These are phyloP conservation scores for Cancer borealis DNA, from an alignment of 2,888 invertebrate genomes.

Conservation along the genomic window DNA sequence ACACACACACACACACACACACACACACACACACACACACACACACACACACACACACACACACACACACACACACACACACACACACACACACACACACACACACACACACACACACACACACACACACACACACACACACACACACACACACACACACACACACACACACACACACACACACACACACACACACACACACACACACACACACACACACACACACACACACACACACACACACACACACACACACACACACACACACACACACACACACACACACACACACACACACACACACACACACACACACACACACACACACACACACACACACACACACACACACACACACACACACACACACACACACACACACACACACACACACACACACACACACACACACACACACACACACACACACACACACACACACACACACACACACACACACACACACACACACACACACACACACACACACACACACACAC, in stretches of 20 bases:
- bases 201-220: slow-evolving; percentile 11
- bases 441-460: slow-evolving; percentile 27
- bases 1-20: slow-evolving; percentile 35
- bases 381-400: slow-evolving; percentile 33
- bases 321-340: slow-evolving; percentile 30
- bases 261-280: slow-evolving; percentile 31
- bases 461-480: slow-evolving; percentile 30
- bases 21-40: slow-evolving; percentile 35
- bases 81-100: slow-evolving; percentile 35
- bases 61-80: slow-evolving; percentile 35
- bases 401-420: slow-evolving; percentile 17
- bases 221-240: slow-evolving; percentile 33
- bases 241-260: slow-evolving; percentile 29
- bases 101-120: slow-evolving; percentile 35
- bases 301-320: slow-evolving; percentile 21
- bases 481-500: slow-evolving; percentile 31
- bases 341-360: slow-evolving; percentile 31
- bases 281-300: slow-evolving; percentile 34
- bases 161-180: slow-evolving; percentile 31
- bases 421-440: slow-evolving; percentile 34
- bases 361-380: slow-evolving; percentile 28
- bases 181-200: slow-evolving; percentile 34
- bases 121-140: slow-evolving; percentile 35
- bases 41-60: slow-evolving; percentile 35
- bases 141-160: slow-evolving; percentile 35